Evolutionary conservation across 2,888 invertebrate genomes (phyloP).

Genomic region (Camponotus fellah): DNA sequence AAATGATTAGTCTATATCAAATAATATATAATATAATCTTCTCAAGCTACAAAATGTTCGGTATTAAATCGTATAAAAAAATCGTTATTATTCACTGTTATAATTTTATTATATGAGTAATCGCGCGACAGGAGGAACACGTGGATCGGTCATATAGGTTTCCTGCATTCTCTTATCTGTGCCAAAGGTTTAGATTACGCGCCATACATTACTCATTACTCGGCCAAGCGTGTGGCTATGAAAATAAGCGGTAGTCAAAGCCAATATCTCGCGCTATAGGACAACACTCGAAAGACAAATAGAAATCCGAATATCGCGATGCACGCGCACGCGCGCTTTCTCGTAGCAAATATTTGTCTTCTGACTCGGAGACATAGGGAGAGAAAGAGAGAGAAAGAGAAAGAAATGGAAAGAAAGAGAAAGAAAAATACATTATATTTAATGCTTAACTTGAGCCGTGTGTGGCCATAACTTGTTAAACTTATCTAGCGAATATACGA

Average conservation of each 20-base stretch:
- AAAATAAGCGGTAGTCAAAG: slow-evolving; percentile 56
- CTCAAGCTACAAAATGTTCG: not conserved
- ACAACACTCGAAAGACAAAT: slow-evolving; percentile 62
- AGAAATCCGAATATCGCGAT: slow-evolving; percentile 61
- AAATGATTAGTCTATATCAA: not conserved
- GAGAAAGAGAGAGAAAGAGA: not conserved
- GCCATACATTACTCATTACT: slow-evolving; percentile 43
- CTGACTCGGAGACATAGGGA: slow-evolving; percentile 30
- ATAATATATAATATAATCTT: slow-evolving; percentile 2
- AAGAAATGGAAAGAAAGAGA: not conserved
- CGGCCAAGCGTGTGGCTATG: slow-evolving; percentile 32
- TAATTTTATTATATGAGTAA: slow-evolving; percentile 38
- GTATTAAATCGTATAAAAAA: not conserved
- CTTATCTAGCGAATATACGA: slow-evolving; percentile 57
- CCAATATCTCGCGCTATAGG: slow-evolving; percentile 64
- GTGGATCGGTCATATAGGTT: slow-evolving; percentile 42
- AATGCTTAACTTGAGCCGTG: slow-evolving; percentile 63
- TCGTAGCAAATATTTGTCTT: slow-evolving; percentile 68
- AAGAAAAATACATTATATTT: slow-evolving; percentile 46
- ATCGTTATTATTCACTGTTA: slow-evolving; percentile 37
- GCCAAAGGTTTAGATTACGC: slow-evolving; percentile 42
- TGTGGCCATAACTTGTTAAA: slow-evolving; percentile 57
- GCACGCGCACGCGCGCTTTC: slow-evolving; percentile 7
- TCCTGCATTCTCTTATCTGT: slow-evolving; percentile 39
- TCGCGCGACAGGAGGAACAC: not conserved